Evolutionary conservation across 2,888 invertebrate species (phyloP).

Genomic region (Panzeria rudis): DNA sequence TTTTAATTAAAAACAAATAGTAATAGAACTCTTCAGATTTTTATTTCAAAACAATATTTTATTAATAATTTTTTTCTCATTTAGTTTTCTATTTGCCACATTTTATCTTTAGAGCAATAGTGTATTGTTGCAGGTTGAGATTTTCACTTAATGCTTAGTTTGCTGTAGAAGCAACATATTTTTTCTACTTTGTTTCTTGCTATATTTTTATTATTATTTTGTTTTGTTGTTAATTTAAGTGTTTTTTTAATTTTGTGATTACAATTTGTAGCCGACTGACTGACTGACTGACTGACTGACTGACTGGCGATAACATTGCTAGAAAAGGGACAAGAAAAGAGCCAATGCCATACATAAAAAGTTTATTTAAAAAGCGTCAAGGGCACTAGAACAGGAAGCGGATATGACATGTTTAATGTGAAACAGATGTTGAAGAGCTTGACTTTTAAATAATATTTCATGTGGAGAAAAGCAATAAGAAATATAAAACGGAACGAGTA

Average conservation of each 20-base stretch:
- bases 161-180: not conserved
- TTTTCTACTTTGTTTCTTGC: not conserved
- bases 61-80: conserved; percentile 51
- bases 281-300: conserved; percentile 50
- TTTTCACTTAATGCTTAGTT: conserved; percentile 27
- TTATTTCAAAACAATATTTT: conserved; percentile 53
- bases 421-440: conserved; percentile 77
- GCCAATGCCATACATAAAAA: not conserved
- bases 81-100: conserved; percentile 25
- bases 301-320: conserved; percentile 30
- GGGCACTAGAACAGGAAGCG: conserved; percentile 78
- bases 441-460: not conserved
- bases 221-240: conserved; percentile 35
- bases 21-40: conserved; percentile 57
- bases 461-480: conserved; percentile 16
- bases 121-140: conserved; percentile 5
- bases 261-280: conserved; percentile 57
- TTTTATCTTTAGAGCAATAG: conserved; percentile 2
- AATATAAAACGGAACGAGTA: not conserved
- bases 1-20: conserved; percentile 63
- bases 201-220: conserved; percentile 30
- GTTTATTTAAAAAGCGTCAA: conserved; percentile 66
- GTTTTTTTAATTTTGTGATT: conserved; percentile 51
- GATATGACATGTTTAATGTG: conserved; percentile 80
- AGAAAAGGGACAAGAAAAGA: not conserved